A percentile compares a stretch with the other conserved stretches of the same genome.
Conservation (phyloP, 2,888 invertebrate species). For the Colostygia pectinataria region DNA sequence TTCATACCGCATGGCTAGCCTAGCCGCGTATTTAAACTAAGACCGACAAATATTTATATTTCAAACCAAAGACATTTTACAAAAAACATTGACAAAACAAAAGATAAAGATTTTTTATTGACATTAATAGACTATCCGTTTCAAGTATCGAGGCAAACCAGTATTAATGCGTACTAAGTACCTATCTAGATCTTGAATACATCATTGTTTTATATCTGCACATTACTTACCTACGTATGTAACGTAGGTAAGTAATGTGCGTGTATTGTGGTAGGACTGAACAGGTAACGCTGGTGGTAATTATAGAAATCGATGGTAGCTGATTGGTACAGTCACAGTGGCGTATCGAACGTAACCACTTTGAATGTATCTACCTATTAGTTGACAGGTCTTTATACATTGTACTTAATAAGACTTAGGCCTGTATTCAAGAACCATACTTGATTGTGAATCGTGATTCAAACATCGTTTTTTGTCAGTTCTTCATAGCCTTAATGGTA, state of each 20-base stretch:
- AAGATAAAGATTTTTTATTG: conserved; percentile 49
- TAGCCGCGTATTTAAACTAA: no score
- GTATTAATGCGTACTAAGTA: conserved; percentile 21
- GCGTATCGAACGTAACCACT: background rate
- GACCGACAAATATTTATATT: no score
- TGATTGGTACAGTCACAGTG: conserved; percentile 7
- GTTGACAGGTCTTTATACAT: background rate
- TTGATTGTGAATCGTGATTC: no score
- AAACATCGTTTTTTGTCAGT: no score
- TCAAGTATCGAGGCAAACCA: conserved; percentile 60
- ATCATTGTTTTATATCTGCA: conserved; percentile 39
- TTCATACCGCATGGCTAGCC: no score
- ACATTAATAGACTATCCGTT: conserved; percentile 57
- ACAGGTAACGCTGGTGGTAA: conserved; percentile 17
- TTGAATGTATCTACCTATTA: conserved; percentile 7
- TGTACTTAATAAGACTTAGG: no score
- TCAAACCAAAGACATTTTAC: no score
- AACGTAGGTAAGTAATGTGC: conserved; percentile 1
- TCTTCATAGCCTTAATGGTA: no score
- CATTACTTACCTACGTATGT: conserved; percentile 5
- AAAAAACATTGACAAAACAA: background rate
- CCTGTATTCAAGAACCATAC: no score
- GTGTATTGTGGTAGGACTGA: conserved; percentile 26
- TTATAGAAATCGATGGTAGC: conserved; percentile 11
- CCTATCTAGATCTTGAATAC: conserved; percentile 31